Conservation (phyloP, 2,797 vertebrate genomes). For the Craterocephalus amniculus region DNA sequence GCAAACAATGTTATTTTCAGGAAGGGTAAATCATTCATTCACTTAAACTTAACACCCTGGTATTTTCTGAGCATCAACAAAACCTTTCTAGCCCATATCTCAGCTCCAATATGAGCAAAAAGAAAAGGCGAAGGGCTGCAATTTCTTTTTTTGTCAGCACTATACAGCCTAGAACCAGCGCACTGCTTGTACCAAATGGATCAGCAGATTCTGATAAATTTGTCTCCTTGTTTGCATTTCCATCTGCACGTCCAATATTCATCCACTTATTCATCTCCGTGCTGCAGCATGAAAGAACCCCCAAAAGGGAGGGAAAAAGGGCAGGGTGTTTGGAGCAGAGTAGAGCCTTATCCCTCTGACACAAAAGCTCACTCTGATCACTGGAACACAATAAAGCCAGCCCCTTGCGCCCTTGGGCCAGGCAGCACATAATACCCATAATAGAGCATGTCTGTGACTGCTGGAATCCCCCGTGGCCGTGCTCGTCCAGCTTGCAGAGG, state of each 20-base stretch:
- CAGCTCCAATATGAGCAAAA: slow-evolving; percentile 37
- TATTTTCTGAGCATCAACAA: slow-evolving; percentile 44
- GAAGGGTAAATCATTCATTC: slow-evolving; percentile 41
- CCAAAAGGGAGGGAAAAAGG: slow-evolving; percentile 35
- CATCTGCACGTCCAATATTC: slow-evolving; percentile 46
- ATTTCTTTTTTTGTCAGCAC: slow-evolving; percentile 57
- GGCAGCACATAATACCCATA: slow-evolving; percentile 75
- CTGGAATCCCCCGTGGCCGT: slow-evolving; percentile 65
- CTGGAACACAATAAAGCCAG: slow-evolving; percentile 64
- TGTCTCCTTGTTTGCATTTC: slow-evolving; percentile 62
- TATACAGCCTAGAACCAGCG: slow-evolving; percentile 25
- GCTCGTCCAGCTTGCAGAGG: slow-evolving; percentile 63
- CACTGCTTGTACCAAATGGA: slow-evolving; percentile 42
- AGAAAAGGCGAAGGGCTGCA: slow-evolving; percentile 37
- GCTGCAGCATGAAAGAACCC: slow-evolving; percentile 40
- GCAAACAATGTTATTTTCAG: slow-evolving; percentile 50
- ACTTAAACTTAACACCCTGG: slow-evolving; percentile 36
- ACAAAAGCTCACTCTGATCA: slow-evolving; percentile 73
- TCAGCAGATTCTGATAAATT: slow-evolving; percentile 50
- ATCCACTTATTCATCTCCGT: slow-evolving; percentile 44
- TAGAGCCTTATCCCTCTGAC: slow-evolving; percentile 66
- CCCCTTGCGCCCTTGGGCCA: slow-evolving; percentile 62
- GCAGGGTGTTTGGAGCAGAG: slow-evolving; percentile 54
- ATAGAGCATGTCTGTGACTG: slow-evolving; percentile 75
- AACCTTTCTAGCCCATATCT: slow-evolving; percentile 40